phyloP scores from a whole-genome alignment of 2,888 invertebrate genomes.

The Tubulanus polymorphus region DNA sequence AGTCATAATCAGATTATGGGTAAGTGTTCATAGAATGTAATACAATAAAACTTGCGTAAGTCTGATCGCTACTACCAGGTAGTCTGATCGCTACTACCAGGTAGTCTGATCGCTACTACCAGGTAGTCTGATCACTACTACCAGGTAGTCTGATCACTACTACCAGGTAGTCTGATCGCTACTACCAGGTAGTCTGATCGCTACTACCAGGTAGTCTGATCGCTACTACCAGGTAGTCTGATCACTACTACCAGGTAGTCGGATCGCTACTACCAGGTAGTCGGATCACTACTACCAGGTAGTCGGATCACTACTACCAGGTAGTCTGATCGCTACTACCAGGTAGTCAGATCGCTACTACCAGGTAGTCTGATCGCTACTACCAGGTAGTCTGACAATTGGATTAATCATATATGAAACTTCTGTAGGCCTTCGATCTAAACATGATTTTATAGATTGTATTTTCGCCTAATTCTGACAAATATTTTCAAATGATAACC shows the following conservation, averaged over 20 bases:
- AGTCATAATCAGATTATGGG: conserved; percentile 38
- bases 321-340: neutral
- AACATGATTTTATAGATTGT: no score
- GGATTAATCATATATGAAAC: no score
- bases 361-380: neutral
- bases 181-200: neutral
- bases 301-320: neutral
- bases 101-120: neutral
- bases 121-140: neutral
- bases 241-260: neutral
- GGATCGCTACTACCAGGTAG: neutral
- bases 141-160: neutral
- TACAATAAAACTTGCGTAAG: neutral
- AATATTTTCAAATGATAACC: no score
- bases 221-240: neutral
- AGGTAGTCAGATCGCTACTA: neutral
- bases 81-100: neutral
- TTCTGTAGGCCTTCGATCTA: no score
- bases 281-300: neutral
- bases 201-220: neutral
- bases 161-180: neutral
- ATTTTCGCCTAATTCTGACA: no score
- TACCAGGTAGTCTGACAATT: neutral
- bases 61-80: no score
- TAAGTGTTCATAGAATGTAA: conserved; percentile 20